Conservation (phyloP, 2,797 vertebrate genomes). For the Brotula barbata region DNA sequence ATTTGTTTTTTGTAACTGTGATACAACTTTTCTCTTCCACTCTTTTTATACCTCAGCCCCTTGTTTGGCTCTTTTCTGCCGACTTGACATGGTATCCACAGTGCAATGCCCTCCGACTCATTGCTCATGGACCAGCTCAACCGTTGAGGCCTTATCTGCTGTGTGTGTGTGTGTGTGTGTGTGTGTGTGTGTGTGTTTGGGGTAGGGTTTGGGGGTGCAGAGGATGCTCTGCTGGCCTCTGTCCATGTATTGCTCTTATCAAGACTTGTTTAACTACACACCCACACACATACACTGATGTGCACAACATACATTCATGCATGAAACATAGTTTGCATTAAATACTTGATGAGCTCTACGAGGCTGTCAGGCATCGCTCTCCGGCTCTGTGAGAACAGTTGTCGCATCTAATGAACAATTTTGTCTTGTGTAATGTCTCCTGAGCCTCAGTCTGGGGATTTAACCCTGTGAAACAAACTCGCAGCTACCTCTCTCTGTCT, state of each 20-base stretch:
- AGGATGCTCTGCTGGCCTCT: slow-evolving; percentile 30
- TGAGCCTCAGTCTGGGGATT: slow-evolving; percentile 42
- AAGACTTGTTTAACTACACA: slow-evolving; percentile 40
- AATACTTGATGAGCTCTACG: slow-evolving; percentile 74
- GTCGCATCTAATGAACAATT: slow-evolving; percentile 67
- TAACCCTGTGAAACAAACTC: slow-evolving; percentile 38
- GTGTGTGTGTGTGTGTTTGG: slow-evolving; percentile 24
- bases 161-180: slow-evolving; percentile 38
- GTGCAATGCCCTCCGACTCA: slow-evolving; percentile 44
- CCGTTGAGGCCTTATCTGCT: slow-evolving; percentile 58
- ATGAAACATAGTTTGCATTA: slow-evolving; percentile 72
- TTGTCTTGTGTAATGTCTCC: slow-evolving; percentile 65
- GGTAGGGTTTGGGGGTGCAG: slow-evolving; percentile 6
- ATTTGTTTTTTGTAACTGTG: too few species aligned
- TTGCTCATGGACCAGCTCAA: slow-evolving; percentile 63
- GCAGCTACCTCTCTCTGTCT: slow-evolving; percentile 33
- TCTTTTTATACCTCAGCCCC: slow-evolving; percentile 21
- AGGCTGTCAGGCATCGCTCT: slow-evolving; percentile 62
- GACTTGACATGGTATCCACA: slow-evolving; percentile 56
- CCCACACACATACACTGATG: slow-evolving; percentile 26
- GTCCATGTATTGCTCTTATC: slow-evolving; percentile 38
- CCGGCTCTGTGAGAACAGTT: slow-evolving; percentile 58
- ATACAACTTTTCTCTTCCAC: slow-evolving; percentile 21
- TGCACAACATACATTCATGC: slow-evolving; percentile 59
- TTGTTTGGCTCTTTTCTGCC: slow-evolving; percentile 32